Conservation (phyloP, 2,113 vertebrate species). For the Aptenodytes patagonicus region DNA sequence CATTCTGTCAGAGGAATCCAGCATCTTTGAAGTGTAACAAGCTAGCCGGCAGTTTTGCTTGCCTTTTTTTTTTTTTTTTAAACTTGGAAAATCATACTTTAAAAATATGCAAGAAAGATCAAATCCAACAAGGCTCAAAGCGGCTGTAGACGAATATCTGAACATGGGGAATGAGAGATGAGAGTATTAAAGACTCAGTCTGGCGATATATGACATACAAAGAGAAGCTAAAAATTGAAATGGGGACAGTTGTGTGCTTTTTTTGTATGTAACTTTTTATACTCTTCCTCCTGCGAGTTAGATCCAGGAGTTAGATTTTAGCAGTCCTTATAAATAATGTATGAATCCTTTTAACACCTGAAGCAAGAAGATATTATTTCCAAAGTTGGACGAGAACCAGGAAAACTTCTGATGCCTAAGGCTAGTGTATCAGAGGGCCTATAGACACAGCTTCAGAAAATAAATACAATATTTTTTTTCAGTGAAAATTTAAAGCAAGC, state of each 20-base stretch:
- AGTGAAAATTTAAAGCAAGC: not conserved
- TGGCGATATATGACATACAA: not conserved
- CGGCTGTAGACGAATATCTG: not conserved
- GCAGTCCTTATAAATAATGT: slow-evolving; percentile 65
- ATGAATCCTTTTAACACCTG: slow-evolving; percentile 63
- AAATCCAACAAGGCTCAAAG: not conserved
- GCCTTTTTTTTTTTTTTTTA: not conserved
- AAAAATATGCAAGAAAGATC: not conserved
- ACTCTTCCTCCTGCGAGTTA: slow-evolving; percentile 50
- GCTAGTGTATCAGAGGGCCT: slow-evolving; percentile 44
- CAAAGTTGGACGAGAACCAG: slow-evolving; percentile 64
- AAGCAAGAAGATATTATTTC: slow-evolving; percentile 68
- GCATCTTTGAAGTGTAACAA: not conserved
- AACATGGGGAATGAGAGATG: not conserved
- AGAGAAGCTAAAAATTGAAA: slow-evolving; percentile 38
- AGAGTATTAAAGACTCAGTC: not conserved
- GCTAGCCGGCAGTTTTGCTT: not conserved
- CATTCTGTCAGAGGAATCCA: not conserved
- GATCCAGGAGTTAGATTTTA: slow-evolving; percentile 68
- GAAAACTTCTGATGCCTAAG: slow-evolving; percentile 62
- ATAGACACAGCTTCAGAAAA: slow-evolving; percentile 33
- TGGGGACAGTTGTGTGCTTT: not conserved
- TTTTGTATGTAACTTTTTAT: slow-evolving; percentile 48
- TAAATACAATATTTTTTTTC: not conserved
- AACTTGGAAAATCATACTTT: not conserved